Conservation (phyloP, 2,888 invertebrate genomes). For the Sesia bembeciformis region DNA sequence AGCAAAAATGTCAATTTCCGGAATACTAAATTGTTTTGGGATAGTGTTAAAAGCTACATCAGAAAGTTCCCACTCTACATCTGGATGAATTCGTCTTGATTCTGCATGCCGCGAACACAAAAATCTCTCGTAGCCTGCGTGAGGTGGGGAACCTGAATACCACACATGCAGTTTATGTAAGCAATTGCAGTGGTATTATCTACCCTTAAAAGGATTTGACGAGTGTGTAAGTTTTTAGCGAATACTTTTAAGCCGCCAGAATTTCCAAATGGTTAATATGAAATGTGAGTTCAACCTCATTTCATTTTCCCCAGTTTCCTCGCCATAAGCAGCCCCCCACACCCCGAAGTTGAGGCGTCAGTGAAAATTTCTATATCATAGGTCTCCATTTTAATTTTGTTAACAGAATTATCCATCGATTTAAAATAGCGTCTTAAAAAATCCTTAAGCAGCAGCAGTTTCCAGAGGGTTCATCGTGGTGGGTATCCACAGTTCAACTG, state of each 20-base stretch:
- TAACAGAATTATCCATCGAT: too few species aligned
- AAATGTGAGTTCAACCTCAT: slow-evolving; percentile 1
- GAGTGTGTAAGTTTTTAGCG: slow-evolving; percentile 3
- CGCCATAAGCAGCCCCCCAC: slow-evolving; percentile 7
- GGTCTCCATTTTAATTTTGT: too few species aligned
- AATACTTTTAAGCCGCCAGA: slow-evolving; percentile 7
- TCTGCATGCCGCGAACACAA: slow-evolving; percentile 14
- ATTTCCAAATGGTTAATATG: slow-evolving; percentile 10
- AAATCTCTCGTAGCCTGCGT: slow-evolving; percentile 7
- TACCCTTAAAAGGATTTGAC: slow-evolving; percentile 5
- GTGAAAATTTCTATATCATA: too few species aligned
- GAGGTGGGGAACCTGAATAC: slow-evolving; percentile 10
- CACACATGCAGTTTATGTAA: slow-evolving; percentile 10
- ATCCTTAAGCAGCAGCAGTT: too few species aligned
- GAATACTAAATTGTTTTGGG: neutral
- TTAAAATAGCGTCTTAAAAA: too few species aligned
- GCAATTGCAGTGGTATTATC: slow-evolving; percentile 12
- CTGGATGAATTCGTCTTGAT: slow-evolving; percentile 5
- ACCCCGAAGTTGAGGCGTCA: slow-evolving; percentile 1
- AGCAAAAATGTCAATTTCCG: slow-evolving; percentile 8
- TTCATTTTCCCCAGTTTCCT: slow-evolving; percentile 9
- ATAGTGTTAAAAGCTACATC: slow-evolving; percentile 2
- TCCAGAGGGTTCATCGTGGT: too few species aligned
- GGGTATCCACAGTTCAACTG: too few species aligned
- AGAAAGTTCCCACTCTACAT: slow-evolving; percentile 5